Evolutionary conservation across 2,888 invertebrate genomes (phyloP), one percentile per base, ranked within the genome.

Genomic region (Euspilapteryx auroguttella): DNA sequence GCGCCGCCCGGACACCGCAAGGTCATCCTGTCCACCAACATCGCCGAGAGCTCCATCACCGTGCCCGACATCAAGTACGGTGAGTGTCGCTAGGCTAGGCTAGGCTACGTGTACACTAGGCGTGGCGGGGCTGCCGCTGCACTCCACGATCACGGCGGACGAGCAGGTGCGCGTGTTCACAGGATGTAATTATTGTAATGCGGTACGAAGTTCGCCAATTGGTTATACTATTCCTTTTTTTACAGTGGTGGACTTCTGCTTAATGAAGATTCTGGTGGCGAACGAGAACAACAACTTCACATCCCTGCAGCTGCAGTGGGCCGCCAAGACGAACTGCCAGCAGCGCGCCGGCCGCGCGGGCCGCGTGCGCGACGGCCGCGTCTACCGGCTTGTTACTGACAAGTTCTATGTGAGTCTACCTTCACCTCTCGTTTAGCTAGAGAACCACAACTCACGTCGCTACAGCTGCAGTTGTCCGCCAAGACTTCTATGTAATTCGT

Each of bases 341-440:
- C 97, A 97, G 65, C 81, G 97, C 30, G 83, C 87, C 24, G 97
- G 97, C 2, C 84, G 97, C 34, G 90, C 92, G 29, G 97, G 97
- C 1, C 82, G 97, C 39, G 87, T 94, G 5, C 79, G 87, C 30
- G 83, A 86, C 45, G 95, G 92, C 0, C 76, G 91, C 41, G 92
- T 94, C 3, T 97, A 93, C 58, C 75, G 95, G 29, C 78, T 94
- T 36, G 82, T 94, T 0, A 68, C 81, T 0, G 71, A 79, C 37
- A 44, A 54, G 14, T 87, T 89, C 48, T 94, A 86, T 52, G 64
- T 65, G 28, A 53, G 56, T 40, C 3, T 23, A 28, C 25, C 17
- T 31, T 45, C 37, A 21, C n/a, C n/a, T n/a, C n/a, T n/a, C n/a
- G n/a, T n/a, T n/a, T n/a, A n/a, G n/a, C n/a, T n/a, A n/a, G n/a